Conservation (phyloP, 2,113 vertebrate genomes). For the Hiodon tergisus region DNA sequence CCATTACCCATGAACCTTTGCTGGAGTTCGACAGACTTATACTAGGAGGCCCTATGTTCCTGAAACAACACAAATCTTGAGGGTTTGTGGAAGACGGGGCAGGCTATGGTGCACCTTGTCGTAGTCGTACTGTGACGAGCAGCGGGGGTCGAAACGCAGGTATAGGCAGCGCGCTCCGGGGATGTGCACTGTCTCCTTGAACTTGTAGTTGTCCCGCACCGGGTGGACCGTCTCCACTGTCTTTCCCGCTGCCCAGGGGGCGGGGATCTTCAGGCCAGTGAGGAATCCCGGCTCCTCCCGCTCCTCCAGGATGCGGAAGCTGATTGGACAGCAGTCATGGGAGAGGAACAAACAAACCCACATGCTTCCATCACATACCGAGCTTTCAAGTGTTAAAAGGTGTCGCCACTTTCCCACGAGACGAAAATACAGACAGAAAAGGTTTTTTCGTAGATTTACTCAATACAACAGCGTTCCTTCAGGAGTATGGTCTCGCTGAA, state of each 20-base stretch:
- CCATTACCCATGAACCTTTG: too few species aligned
- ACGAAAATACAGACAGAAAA: too few species aligned
- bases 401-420: too few species aligned
- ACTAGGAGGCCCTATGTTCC: too few species aligned
- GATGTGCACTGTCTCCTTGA: constrained; percentile 96
- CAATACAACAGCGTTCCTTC: too few species aligned
- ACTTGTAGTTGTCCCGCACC: constrained; percentile 96
- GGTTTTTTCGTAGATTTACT: too few species aligned
- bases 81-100: not conserved
- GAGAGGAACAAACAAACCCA: not conserved
- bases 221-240: constrained; percentile 96
- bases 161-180: constrained; percentile 95
- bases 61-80: too few species aligned
- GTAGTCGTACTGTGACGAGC: constrained; percentile 98
- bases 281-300: constrained; percentile 94
- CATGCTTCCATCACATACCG: constrained; percentile 42
- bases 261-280: constrained; percentile 93
- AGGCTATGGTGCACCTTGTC: constrained; percentile 77
- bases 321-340: constrained; percentile 12
- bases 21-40: too few species aligned
- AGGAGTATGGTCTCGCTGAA: too few species aligned
- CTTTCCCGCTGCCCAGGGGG: constrained; percentile 96
- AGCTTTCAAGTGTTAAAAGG: too few species aligned
- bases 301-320: constrained; percentile 85
- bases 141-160: constrained; percentile 92